phyloP scores from a whole-genome alignment of 2,888 invertebrate genomes.

The Galerucella pusilla region DNA sequence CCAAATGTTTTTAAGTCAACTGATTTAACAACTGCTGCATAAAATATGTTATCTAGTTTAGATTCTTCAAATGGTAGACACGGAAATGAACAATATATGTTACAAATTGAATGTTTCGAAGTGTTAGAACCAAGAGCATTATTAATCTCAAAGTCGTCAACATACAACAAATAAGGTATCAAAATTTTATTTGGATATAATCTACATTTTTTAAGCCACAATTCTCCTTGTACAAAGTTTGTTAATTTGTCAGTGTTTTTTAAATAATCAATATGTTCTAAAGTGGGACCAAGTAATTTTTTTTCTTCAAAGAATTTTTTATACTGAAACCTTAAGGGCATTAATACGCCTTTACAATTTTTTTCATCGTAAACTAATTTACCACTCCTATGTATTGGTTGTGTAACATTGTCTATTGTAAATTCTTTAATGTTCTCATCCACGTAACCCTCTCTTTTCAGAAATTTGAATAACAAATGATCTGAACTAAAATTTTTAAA shows the following conservation, averaged over 20 bases:
- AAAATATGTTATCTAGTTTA: conserved; percentile 45
- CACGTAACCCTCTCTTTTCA: background rate
- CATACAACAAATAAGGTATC: conserved; percentile 46
- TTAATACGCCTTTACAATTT: conserved; percentile 60
- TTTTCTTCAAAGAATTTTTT: background rate
- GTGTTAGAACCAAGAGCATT: conserved; percentile 48
- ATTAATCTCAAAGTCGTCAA: conserved; percentile 32
- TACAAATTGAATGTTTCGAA: conserved; percentile 45
- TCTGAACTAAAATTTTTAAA: background rate
- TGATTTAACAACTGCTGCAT: conserved; percentile 45
- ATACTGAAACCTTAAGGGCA: conserved; percentile 15
- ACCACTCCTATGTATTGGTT: conserved; percentile 4
- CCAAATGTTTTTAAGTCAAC: conserved; percentile 43
- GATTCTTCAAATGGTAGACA: conserved; percentile 46
- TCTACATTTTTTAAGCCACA: conserved; percentile 46
- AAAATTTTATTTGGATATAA: conserved; percentile 46
- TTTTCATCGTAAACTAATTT: conserved; percentile 22
- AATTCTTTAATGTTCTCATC: background rate
- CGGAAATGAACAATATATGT: conserved; percentile 49
- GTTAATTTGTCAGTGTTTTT: background rate
- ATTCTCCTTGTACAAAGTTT: conserved; percentile 45
- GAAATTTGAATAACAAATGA: background rate
- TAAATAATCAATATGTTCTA: background rate
- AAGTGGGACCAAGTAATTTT: background rate
- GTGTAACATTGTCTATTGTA: background rate